Evolutionary conservation across 1,140 invertebrate genomes (phyloP).

Genomic region (Dufourea novaeangliae): DNA sequence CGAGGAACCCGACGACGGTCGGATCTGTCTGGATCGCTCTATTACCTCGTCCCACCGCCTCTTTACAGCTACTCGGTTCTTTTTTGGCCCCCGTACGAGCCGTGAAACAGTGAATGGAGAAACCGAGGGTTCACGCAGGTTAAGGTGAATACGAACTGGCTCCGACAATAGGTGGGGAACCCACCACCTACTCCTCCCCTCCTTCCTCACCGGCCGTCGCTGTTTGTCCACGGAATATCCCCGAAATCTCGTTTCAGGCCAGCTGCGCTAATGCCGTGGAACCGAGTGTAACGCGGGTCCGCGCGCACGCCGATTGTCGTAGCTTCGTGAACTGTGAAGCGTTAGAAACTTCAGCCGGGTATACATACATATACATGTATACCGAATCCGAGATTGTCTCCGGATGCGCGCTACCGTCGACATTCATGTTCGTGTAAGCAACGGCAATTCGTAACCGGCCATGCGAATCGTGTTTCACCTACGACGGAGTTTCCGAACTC

Average conservation of each 20-base stretch:
- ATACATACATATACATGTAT: too few species aligned
- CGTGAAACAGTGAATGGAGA: slow-evolving; percentile 58
- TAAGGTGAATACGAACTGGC: slow-evolving; percentile 60
- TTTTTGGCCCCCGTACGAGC: slow-evolving; percentile 46
- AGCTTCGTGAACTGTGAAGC: slow-evolving; percentile 50
- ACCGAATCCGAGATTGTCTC: slow-evolving; percentile 36
- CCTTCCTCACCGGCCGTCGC: not conserved
- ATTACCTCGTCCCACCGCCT: slow-evolving; percentile 21
- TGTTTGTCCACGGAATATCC: slow-evolving; percentile 32
- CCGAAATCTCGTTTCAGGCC: slow-evolving; percentile 56
- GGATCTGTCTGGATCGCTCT: slow-evolving; percentile 34
- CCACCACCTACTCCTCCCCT: slow-evolving; percentile 51
- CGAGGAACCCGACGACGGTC: not conserved
- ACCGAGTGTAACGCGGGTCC: slow-evolving; percentile 41
- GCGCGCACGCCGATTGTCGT: slow-evolving; percentile 60
- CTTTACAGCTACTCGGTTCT: slow-evolving; percentile 24
- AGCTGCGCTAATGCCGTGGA: slow-evolving; percentile 54
- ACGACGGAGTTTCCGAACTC: slow-evolving; percentile 4
- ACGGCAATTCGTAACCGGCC: slow-evolving; percentile 29
- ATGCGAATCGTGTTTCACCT: slow-evolving; percentile 46
- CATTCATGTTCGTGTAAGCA: slow-evolving; percentile 20
- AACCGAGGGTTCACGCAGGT: slow-evolving; percentile 41
- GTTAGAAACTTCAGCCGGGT: slow-evolving; percentile 38
- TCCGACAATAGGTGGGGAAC: slow-evolving; percentile 64
- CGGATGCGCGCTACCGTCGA: slow-evolving; percentile 48